Conservation (phyloP, 2,113 vertebrate species). For the Chascanopsetta lugubris region DNA sequence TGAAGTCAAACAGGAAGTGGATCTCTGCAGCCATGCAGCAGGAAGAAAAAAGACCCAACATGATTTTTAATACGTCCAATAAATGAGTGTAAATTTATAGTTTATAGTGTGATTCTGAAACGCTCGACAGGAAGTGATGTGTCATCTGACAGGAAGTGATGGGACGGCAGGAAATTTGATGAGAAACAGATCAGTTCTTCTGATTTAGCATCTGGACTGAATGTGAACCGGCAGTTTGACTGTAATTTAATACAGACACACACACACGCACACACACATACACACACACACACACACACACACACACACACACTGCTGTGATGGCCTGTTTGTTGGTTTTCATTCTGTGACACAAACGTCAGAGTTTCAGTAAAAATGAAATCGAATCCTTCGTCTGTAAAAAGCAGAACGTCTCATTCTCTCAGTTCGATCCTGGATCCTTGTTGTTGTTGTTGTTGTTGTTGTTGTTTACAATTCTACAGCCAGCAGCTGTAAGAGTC, state of each 20-base stretch:
- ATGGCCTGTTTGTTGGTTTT: not conserved
- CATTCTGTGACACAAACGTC: not conserved
- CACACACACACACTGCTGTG: not conserved
- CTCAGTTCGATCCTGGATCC: too few species aligned
- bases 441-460: too few species aligned
- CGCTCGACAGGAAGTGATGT: not conserved
- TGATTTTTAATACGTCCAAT: not conserved
- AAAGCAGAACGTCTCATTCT: not conserved
- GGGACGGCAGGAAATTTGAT: constrained; percentile 5
- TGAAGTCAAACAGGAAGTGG: not conserved
- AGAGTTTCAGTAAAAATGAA: not conserved
- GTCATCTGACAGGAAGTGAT: constrained; percentile 24
- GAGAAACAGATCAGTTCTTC: constrained; percentile 14
- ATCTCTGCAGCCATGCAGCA: not conserved
- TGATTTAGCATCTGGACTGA: constrained; percentile 20
- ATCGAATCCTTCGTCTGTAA: not conserved
- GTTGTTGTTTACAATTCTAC: too few species aligned
- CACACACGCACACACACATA: constrained; percentile 6
- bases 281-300: constrained; percentile 15
- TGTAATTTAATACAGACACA: constrained; percentile 19
- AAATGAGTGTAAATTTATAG: not conserved
- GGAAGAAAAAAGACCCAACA: not conserved
- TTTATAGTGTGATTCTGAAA: not conserved
- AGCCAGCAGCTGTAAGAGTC: too few species aligned
- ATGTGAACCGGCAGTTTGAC: constrained; percentile 21